A percentile compares a stretch with the other conserved stretches of the same genome.
Conservation (phyloP, 2,888 invertebrate species). For the Saturnia japonica region DNA sequence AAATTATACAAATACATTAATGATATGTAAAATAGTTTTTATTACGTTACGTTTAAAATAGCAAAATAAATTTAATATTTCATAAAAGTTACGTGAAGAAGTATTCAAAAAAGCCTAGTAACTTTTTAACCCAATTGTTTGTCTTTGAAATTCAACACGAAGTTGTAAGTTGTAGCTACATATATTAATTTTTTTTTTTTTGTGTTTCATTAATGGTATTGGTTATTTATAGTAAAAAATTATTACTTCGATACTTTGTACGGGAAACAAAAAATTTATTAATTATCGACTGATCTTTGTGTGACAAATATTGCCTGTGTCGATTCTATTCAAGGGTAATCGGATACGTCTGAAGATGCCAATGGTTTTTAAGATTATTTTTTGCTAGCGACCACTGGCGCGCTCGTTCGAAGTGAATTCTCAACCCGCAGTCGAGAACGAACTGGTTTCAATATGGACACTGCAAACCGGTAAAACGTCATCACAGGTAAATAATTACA, state of each 20-base stretch:
- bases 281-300: slow-evolving; percentile 16
- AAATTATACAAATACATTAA: no score
- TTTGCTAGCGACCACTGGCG: slow-evolving; percentile 59
- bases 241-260: not conserved
- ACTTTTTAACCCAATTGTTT: not conserved
- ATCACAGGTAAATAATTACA: slow-evolving; percentile 69
- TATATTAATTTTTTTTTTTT: not conserved
- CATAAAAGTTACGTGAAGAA: no score
- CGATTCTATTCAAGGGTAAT: slow-evolving; percentile 43
- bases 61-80: not conserved
- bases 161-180: not conserved
- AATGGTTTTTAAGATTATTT: slow-evolving; percentile 62
- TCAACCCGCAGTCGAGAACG: slow-evolving; percentile 63
- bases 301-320: slow-evolving; percentile 21
- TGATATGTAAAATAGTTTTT: not conserved
- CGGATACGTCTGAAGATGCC: slow-evolving; percentile 48
- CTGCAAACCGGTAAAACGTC: slow-evolving; percentile 76
- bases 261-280: slow-evolving; percentile 7
- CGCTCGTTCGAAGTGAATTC: slow-evolving; percentile 66
- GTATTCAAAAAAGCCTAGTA: no score
- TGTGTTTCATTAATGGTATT: not conserved
- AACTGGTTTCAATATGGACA: slow-evolving; percentile 74
- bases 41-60: not conserved
- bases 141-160: not conserved
- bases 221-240: not conserved